A percentile compares a stretch with the other conserved stretches of the same genome.
These are phyloP conservation scores for Notodonta ziczac DNA, from an alignment of 2,888 invertebrate species.

Conservation along the genomic window DNA sequence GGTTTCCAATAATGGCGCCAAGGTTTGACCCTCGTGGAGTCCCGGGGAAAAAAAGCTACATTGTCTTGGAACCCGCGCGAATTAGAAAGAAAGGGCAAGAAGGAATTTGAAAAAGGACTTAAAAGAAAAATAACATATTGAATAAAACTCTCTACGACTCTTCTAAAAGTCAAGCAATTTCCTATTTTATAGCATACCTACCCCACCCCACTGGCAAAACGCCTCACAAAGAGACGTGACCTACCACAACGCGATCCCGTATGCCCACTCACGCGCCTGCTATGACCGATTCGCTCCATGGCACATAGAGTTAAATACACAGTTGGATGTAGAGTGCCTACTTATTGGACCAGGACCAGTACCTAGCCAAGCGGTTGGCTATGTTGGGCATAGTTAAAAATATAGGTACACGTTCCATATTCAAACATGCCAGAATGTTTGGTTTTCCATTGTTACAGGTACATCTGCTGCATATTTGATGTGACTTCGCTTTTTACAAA, in stretches of 20 bases:
- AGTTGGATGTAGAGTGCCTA: constrained; percentile 47
- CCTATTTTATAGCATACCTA: no score
- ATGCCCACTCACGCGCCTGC: constrained; percentile 23
- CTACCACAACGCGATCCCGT: constrained; percentile 13
- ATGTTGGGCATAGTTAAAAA: not conserved
- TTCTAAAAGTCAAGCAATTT: no score
- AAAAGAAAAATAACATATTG: no score
- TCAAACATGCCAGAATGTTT: not conserved
- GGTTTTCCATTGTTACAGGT: not conserved
- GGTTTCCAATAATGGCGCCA: no score
- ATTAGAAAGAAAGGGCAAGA: no score
- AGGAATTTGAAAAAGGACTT: no score
- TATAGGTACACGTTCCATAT: not conserved
- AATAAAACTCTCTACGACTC: no score
- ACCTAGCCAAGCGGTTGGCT: not conserved
- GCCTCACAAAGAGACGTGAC: constrained; percentile 2
- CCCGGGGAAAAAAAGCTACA: no score
- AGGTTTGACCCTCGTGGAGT: no score
- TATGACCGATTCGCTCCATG: constrained; percentile 33
- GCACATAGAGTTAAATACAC: constrained; percentile 45
- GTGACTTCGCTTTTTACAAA: no score
- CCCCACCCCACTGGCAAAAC: not conserved
- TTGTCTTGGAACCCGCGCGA: no score
- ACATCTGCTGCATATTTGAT: no score
- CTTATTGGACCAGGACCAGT: constrained; percentile 5